These are phyloP conservation scores for Tylochromis polylepis DNA, from an alignment of 2,113 vertebrate species.

Conservation along the genomic window DNA sequence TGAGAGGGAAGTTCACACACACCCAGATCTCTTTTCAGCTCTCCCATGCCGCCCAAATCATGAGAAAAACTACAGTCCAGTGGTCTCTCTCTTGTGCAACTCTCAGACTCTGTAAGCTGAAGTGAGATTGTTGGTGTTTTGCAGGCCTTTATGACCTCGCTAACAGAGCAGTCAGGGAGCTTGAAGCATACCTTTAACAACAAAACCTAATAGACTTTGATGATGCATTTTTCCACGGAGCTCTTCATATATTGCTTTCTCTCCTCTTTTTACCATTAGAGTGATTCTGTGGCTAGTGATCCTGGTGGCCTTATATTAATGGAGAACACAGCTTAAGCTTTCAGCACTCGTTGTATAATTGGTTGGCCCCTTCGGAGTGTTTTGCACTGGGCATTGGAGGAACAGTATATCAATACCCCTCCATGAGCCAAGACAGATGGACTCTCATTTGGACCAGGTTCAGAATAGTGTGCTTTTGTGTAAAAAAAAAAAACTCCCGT, in stretches of 20 bases:
- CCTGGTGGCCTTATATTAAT: constrained; percentile 55
- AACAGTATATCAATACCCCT: constrained; percentile 41
- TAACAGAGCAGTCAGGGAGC: background rate
- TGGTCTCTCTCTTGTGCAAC: background rate
- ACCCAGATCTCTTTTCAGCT: constrained; percentile 34
- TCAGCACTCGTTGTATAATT: constrained; percentile 19
- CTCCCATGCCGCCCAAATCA: constrained; percentile 17
- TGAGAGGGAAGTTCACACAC: constrained; percentile 26
- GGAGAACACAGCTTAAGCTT: constrained; percentile 41
- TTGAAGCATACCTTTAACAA: background rate
- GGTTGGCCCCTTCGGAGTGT: constrained; percentile 38
- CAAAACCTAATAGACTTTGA: background rate
- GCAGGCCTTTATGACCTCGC: background rate
- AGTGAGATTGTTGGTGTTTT: background rate
- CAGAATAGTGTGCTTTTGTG: constrained; percentile 30
- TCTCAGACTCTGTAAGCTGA: background rate
- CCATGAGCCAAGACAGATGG: constrained; percentile 37
- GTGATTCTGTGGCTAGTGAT: constrained; percentile 45
- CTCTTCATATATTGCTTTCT: background rate
- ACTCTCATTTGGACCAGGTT: constrained; percentile 23
- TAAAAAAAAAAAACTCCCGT: constrained; percentile 1
- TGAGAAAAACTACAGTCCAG: background rate
- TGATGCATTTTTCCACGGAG: background rate
- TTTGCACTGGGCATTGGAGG: constrained; percentile 27
- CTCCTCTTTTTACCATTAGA: background rate